Conservation (phyloP, 2,888 invertebrate genomes). For the Euspilapteryx auroguttella region DNA sequence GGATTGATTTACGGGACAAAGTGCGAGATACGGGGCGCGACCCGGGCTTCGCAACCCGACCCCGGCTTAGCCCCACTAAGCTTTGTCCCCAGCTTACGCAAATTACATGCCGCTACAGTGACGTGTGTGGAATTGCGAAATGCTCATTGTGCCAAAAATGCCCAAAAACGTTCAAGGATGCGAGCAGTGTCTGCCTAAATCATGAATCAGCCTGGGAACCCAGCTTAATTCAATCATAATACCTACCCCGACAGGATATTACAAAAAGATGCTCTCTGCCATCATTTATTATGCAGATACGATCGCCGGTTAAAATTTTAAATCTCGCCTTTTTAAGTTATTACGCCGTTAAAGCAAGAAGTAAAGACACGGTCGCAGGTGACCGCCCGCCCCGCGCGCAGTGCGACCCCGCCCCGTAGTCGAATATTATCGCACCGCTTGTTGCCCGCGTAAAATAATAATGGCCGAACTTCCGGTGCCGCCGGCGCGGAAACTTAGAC, state of each 20-base stretch:
- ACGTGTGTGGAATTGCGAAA: slow-evolving; percentile 35
- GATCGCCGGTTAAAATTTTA: slow-evolving; percentile 23
- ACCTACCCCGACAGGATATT: no score
- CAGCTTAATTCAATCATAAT: no score
- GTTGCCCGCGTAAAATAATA: slow-evolving; percentile 63
- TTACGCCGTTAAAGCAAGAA: slow-evolving; percentile 52
- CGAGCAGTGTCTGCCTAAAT: no score
- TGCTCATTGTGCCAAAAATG: slow-evolving; percentile 7
- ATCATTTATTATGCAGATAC: slow-evolving; percentile 6
- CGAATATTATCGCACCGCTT: slow-evolving; percentile 63
- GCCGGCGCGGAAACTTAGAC: slow-evolving; percentile 53
- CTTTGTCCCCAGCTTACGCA: slow-evolving; percentile 21
- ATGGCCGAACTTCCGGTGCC: slow-evolving; percentile 63
- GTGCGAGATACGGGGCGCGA: slow-evolving; percentile 26
- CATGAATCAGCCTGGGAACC: no score
- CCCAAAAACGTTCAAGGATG: no score
- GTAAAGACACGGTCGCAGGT: slow-evolving; percentile 45
- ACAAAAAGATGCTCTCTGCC: no score
- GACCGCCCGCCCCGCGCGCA: slow-evolving; percentile 20
- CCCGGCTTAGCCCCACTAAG: slow-evolving; percentile 8
- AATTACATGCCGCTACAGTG: slow-evolving; percentile 37
- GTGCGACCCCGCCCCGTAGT: no score
- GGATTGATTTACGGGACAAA: slow-evolving; percentile 53
- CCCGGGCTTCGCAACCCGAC: slow-evolving; percentile 15
- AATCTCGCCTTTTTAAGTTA: slow-evolving; percentile 48